phyloP scores from a whole-genome alignment of 2,888 invertebrate species.

The Rosalia funebris region DNA sequence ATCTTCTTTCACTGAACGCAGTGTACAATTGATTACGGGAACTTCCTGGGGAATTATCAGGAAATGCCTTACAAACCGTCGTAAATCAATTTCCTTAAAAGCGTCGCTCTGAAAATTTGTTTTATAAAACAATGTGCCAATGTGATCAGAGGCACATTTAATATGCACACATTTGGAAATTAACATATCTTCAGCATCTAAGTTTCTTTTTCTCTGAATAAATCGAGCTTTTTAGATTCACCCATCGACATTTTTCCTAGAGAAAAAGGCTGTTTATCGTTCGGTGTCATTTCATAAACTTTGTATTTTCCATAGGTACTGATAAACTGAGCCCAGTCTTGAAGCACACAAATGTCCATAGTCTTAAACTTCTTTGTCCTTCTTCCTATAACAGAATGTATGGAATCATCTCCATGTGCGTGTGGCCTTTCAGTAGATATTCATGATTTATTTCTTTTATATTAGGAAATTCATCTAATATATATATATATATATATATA shows the following conservation, averaged over 20 bases:
- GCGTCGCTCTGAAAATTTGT: no score
- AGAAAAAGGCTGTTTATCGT: constrained; percentile 9
- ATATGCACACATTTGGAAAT: constrained; percentile 22
- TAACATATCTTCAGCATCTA: no score
- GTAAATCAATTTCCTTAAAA: no score
- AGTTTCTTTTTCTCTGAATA: background rate
- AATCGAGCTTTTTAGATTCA: constrained; percentile 10
- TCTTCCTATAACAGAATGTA: no score
- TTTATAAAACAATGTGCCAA: no score
- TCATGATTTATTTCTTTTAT: constrained; percentile 6
- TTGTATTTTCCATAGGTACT: constrained; percentile 16
- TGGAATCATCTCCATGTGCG: no score
- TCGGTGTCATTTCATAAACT: constrained; percentile 16
- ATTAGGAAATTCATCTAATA: constrained; percentile 7
- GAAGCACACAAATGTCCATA: constrained; percentile 3
- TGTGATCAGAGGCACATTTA: constrained; percentile 12
- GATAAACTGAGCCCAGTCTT: constrained; percentile 19
- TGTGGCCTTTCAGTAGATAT: constrained; percentile 9
- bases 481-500: no score
- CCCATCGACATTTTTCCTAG: constrained; percentile 3
- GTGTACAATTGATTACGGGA: constrained; percentile 11
- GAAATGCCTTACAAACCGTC: no score
- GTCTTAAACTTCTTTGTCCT: constrained; percentile 2
- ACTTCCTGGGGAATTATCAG: constrained; percentile 11
- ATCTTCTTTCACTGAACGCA: constrained; percentile 7